Evolutionary conservation across 2,797 vertebrate species (phyloP).

Genomic region (Cirrhinus molitorella): DNA sequence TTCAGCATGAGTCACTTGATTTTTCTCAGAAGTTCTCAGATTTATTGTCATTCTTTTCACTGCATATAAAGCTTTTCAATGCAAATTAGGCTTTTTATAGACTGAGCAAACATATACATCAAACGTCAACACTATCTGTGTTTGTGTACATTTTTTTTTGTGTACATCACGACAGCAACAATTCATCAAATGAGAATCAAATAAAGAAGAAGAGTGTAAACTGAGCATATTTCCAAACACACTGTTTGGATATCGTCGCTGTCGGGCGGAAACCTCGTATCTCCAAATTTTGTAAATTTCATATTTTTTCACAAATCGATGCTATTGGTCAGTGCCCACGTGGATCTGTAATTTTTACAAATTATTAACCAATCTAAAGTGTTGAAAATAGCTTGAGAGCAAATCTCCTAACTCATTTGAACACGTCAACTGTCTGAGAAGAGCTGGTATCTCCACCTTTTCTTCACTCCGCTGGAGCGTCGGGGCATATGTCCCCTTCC

Average conservation of each 20-base stretch:
- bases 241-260: background rate
- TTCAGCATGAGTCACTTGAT: background rate
- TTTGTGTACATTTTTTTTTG: slow-evolving; percentile 13
- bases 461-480: too few relatives aligned
- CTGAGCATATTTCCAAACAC: background rate
- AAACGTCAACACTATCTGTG: background rate
- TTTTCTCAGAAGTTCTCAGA: background rate
- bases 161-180: background rate
- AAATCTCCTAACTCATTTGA: too few relatives aligned
- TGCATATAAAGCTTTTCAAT: background rate
- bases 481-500: too few relatives aligned
- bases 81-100: background rate
- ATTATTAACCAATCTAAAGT: too few relatives aligned
- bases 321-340: too few relatives aligned
- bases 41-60: background rate
- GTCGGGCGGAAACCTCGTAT: too few relatives aligned
- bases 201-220: background rate
- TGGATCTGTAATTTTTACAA: too few relatives aligned
- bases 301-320: too few relatives aligned
- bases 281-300: too few relatives aligned
- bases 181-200: slow-evolving; percentile 14
- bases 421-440: too few relatives aligned
- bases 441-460: too few relatives aligned
- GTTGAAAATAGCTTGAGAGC: too few relatives aligned
- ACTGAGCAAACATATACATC: background rate